A percentile compares a stretch with the other conserved stretches of the same genome.
These are phyloP conservation scores for Cephus spinipes DNA, from an alignment of 2,888 invertebrate genomes.

Conservation along the genomic window DNA sequence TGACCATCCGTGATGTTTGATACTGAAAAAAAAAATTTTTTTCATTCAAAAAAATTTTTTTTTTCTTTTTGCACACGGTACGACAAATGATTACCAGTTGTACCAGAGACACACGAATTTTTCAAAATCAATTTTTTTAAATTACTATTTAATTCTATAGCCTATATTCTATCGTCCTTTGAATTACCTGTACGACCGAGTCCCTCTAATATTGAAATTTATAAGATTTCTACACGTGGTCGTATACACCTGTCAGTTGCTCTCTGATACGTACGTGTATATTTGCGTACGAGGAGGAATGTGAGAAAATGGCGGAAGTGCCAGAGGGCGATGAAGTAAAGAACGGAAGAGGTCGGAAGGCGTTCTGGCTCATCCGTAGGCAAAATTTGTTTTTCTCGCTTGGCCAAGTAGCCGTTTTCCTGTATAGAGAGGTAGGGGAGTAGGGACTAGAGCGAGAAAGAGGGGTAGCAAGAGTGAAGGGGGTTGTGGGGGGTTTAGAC, in stretches of 20 bases:
- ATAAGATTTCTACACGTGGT: too few species aligned
- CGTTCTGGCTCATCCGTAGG: constrained; percentile 10
- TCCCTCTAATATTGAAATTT: too few species aligned
- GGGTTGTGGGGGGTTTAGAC: too few species aligned
- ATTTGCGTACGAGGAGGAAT: not conserved
- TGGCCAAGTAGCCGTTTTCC: constrained; percentile 1
- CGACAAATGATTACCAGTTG: not conserved
- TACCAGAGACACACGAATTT: not conserved
- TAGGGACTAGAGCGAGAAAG: too few species aligned
- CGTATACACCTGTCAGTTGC: not conserved
- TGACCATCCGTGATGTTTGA: too few species aligned
- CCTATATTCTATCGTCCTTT: not conserved
- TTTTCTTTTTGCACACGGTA: not conserved
- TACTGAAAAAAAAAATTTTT: too few species aligned
- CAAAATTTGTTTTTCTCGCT: constrained; percentile 33
- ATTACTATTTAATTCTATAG: not conserved
- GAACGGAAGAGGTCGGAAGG: constrained; percentile 10
- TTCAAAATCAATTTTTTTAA: not conserved
- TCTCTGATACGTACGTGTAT: not conserved
- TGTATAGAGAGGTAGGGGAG: not conserved
- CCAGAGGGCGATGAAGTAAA: constrained; percentile 14
- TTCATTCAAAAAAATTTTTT: too few species aligned
- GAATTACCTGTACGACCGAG: not conserved
- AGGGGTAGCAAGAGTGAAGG: not conserved
- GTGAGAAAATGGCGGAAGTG: not conserved